These are phyloP conservation scores for Sinella curviseta DNA, from an alignment of 1,140 invertebrate species.

Conservation along the genomic window DNA sequence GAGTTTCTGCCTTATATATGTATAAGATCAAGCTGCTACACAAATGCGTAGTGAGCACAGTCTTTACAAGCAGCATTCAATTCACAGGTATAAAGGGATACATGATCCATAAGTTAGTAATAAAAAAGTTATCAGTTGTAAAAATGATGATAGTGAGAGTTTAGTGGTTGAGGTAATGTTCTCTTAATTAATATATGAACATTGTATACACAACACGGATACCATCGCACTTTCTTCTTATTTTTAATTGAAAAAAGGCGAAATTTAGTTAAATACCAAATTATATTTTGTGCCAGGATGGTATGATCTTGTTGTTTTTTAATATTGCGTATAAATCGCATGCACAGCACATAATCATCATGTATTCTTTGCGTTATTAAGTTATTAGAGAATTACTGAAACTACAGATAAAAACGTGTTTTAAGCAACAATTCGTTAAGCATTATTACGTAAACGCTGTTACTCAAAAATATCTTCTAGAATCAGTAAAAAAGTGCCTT, in stretches of 20 bases:
- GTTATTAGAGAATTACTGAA: no score
- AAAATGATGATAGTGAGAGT: background rate
- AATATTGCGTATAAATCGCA: no score
- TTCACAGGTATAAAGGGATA: background rate
- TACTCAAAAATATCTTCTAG: no score
- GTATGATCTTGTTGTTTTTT: background rate
- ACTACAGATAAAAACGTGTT: no score
- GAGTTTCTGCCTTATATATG: background rate
- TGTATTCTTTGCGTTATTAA: no score
- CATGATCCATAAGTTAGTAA: background rate
- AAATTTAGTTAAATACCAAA: background rate
- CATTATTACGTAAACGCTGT: no score
- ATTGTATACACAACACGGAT: background rate
- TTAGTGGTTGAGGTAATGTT: background rate
- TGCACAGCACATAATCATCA: no score
- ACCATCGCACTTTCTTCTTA: background rate
- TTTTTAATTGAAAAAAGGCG: no score
- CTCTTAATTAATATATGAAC: slow-evolving; percentile 3
- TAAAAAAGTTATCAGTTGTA: background rate
- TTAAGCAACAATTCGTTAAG: no score
- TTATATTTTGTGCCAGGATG: background rate
- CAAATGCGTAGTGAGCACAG: slow-evolving; percentile 14
- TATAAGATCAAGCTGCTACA: background rate
- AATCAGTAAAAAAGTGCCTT: no score
- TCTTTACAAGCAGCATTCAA: background rate